Percentiles rank a stretch among this genome's conserved stretches.
These are phyloP conservation scores for Sebastiscus tertius DNA, from an alignment of 2,797 vertebrate genomes.

Conservation along the genomic window DNA sequence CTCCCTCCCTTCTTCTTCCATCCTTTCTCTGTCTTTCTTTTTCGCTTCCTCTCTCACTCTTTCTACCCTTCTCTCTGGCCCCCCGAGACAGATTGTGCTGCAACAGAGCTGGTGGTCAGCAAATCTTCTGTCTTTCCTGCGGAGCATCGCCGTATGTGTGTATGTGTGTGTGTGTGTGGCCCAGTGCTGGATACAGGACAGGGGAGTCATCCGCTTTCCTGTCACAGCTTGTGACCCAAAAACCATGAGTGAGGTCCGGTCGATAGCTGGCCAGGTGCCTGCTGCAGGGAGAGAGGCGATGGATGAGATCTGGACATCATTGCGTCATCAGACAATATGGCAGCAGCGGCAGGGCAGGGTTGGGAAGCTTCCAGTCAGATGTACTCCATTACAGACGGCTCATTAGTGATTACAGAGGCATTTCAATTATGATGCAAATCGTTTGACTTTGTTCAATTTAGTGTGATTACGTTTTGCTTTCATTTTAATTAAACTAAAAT, in stretches of 20 bases:
- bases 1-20: neutral
- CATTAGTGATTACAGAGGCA: slow-evolving; percentile 7
- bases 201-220: slow-evolving; percentile 66
- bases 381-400: neutral
- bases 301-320: slow-evolving; percentile 55
- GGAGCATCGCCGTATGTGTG: slow-evolving; percentile 17
- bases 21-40: neutral
- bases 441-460: neutral
- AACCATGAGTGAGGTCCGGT: slow-evolving; percentile 69
- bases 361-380: slow-evolving; percentile 13
- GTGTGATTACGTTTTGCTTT: neutral
- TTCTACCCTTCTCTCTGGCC: slow-evolving; percentile 19
- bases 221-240: slow-evolving; percentile 78
- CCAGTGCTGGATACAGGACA: slow-evolving; percentile 36
- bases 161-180: slow-evolving; percentile 4
- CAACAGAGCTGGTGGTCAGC: slow-evolving; percentile 66
- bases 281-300: slow-evolving; percentile 35
- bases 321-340: slow-evolving; percentile 57
- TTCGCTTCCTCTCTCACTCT: neutral
- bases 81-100: slow-evolving; percentile 47
- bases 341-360: slow-evolving; percentile 6
- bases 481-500: neutral
- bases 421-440: slow-evolving; percentile 13
- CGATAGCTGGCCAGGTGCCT: slow-evolving; percentile 68
- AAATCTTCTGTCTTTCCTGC: slow-evolving; percentile 55